These are phyloP conservation scores for Tachysurus vachellii DNA, from an alignment of 2,113 vertebrate species.

Conservation along the genomic window DNA sequence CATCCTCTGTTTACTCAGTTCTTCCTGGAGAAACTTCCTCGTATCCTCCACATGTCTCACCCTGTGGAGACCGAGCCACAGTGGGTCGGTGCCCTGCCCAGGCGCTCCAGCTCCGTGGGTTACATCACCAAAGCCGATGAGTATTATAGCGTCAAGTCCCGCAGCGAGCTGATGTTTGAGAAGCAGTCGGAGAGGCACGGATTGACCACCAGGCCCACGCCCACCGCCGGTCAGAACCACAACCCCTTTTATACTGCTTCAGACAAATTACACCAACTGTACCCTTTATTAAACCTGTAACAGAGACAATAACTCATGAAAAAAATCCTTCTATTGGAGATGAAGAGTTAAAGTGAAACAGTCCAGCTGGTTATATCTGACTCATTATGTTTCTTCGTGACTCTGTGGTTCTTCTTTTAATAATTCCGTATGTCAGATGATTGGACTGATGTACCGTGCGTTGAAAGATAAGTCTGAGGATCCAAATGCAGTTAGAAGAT, in stretches of 20 bases:
- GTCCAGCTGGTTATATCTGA: too few species aligned
- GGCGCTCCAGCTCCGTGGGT: conserved; percentile 88
- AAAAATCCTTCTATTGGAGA: not conserved
- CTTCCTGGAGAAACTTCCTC: conserved; percentile 86
- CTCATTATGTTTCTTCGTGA: too few species aligned
- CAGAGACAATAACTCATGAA: not conserved
- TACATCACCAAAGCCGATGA: conserved; percentile 95
- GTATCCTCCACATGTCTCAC: conserved; percentile 82
- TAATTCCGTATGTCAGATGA: too few species aligned
- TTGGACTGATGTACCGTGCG: too few species aligned
- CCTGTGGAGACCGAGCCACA: conserved; percentile 65
- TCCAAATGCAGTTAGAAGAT: too few species aligned
- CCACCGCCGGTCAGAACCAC: conserved; percentile 68
- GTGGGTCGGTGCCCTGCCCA: conserved; percentile 69
- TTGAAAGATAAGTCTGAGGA: too few species aligned
- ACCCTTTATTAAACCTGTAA: not conserved
- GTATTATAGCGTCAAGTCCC: conserved; percentile 92
- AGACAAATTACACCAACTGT: not conserved
- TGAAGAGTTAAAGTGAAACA: too few species aligned
- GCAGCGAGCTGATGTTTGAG: conserved; percentile 99
- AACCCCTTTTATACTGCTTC: not conserved
- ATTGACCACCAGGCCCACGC: conserved; percentile 77
- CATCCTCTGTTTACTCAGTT: conserved; percentile 68
- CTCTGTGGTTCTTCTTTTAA: too few species aligned
- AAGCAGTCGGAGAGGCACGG: conserved; percentile 89